These are phyloP conservation scores for Tympanoctomys barrerae DNA, from an alignment of 2,797 vertebrate genomes.

Conservation along the genomic window DNA sequence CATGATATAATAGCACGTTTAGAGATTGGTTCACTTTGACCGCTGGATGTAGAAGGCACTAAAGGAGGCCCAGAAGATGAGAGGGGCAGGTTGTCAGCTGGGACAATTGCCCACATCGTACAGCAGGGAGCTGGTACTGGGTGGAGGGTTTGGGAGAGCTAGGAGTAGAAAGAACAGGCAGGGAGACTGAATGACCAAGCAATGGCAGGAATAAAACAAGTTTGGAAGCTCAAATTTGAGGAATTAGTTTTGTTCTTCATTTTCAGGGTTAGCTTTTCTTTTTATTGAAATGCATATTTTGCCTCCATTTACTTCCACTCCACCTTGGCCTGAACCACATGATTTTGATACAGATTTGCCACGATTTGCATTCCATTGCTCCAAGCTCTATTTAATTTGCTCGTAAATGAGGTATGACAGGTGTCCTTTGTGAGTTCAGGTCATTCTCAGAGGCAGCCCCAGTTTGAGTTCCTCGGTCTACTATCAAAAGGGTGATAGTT, in stretches of 20 bases:
- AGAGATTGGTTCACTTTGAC: background rate
- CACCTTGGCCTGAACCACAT: background rate
- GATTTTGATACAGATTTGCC: conserved; percentile 14
- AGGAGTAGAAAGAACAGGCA: background rate
- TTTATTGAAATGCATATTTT: conserved; percentile 50
- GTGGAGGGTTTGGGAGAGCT: background rate
- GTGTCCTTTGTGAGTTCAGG: background rate
- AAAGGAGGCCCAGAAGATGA: background rate
- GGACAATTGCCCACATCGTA: background rate
- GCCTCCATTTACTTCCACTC: background rate
- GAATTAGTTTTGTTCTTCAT: conserved; percentile 36
- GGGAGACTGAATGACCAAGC: background rate
- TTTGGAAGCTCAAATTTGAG: background rate
- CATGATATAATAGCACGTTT: background rate
- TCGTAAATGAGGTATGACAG: conserved; percentile 7
- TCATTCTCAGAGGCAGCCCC: background rate
- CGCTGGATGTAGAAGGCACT: background rate
- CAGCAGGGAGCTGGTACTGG: no score
- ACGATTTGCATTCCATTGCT: conserved; percentile 41
- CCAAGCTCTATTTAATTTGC: conserved; percentile 3
- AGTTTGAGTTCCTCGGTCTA: background rate
- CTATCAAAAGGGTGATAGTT: background rate
- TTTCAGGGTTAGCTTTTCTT: conserved; percentile 57
- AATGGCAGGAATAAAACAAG: background rate
- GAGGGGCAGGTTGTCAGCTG: background rate